Percentiles rank a stretch among this genome's conserved stretches.
These are phyloP conservation scores for Himalopsyche japonica DNA, from an alignment of 2,888 invertebrate species.

Conservation along the genomic window DNA sequence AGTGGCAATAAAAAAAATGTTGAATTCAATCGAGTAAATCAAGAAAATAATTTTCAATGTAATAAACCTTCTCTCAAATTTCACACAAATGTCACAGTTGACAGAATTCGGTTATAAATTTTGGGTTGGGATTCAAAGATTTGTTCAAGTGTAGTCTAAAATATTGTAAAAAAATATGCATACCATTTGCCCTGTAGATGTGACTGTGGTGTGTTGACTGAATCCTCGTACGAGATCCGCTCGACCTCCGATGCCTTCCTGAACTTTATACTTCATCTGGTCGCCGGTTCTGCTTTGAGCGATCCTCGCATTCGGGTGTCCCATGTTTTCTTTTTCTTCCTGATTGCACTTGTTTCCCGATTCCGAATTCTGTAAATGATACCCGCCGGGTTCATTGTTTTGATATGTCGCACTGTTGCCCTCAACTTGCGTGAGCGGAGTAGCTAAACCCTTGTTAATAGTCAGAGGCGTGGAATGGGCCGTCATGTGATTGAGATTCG, in stretches of 20 bases:
- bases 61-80: too few species aligned
- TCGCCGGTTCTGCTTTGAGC: conserved; percentile 51
- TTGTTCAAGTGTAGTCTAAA: background rate
- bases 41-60: too few species aligned
- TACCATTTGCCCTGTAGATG: conserved; percentile 36
- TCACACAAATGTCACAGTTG: too few species aligned
- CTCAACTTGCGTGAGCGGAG: conserved; percentile 61
- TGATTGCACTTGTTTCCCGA: conserved; percentile 58
- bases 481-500: conserved; percentile 59
- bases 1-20: too few species aligned
- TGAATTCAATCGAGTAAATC: too few species aligned
- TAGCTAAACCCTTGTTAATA: conserved; percentile 68
- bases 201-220: conserved; percentile 32
- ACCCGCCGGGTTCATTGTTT: conserved; percentile 51
- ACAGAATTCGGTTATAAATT: background rate
- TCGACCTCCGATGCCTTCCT: conserved; percentile 25
- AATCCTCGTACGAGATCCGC: conserved; percentile 36
- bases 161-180: background rate
- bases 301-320: conserved; percentile 44
- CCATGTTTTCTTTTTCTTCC: conserved; percentile 47
- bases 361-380: conserved; percentile 60
- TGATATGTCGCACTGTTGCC: conserved; percentile 41
- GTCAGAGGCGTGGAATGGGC: conserved; percentile 60
- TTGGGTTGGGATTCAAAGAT: background rate
- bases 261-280: conserved; percentile 25